A percentile compares a stretch with the other conserved stretches of the same genome.
Conservation (phyloP, 2,113 vertebrate genomes). For the Rhipidura dahli region DNA sequence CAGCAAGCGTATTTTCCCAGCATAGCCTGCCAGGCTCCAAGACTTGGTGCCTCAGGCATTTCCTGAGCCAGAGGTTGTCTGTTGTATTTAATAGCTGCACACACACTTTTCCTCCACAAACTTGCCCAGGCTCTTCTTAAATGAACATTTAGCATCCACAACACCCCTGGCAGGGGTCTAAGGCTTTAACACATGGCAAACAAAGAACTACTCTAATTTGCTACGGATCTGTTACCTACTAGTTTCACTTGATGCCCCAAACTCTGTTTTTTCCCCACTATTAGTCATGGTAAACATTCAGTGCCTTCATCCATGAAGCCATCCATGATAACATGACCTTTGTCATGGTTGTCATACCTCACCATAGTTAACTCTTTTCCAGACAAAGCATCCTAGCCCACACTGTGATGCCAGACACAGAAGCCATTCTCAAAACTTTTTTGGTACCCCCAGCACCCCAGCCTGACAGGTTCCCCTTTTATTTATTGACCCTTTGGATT, state of each 20-base stretch:
- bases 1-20: not conserved
- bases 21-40: not conserved
- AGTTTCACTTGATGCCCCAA: not conserved
- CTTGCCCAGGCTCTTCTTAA: not conserved
- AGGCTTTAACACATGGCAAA: not conserved
- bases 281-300: not conserved
- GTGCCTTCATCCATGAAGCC: not conserved
- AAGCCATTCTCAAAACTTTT: not conserved
- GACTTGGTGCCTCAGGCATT: slow-evolving; percentile 21
- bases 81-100: not conserved
- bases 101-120: not conserved
- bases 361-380: not conserved
- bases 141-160: not conserved
- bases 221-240: not conserved
- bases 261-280: not conserved
- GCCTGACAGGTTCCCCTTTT: not conserved
- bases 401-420: not conserved
- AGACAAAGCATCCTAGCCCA: not conserved
- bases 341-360: not conserved
- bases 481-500: not conserved
- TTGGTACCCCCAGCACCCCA: not conserved
- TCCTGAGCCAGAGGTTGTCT: slow-evolving; percentile 12
- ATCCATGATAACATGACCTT: not conserved
- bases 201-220: not conserved
- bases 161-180: not conserved